Evolutionary conservation across 2,888 invertebrate species (phyloP).

Genomic region (Acleris holmiana): DNA sequence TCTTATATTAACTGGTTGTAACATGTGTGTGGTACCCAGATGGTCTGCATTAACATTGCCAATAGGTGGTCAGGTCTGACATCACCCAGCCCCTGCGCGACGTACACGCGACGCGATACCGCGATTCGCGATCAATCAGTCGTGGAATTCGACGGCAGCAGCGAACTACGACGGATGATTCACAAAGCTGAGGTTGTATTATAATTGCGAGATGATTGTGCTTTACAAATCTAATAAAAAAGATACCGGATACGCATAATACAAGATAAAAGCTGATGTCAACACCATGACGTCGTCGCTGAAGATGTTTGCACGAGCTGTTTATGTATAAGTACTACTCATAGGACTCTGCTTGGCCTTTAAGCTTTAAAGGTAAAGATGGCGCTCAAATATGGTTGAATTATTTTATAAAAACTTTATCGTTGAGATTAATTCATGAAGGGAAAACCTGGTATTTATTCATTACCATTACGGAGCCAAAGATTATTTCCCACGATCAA

Average conservation of each 20-base stretch:
- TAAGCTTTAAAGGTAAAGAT: conserved; percentile 1
- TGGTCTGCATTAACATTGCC: no score
- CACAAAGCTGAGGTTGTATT: conserved; percentile 35
- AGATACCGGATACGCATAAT: conserved; percentile 66
- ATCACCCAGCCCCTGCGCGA: not conserved
- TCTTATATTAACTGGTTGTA: no score
- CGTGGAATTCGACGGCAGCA: conserved; percentile 13
- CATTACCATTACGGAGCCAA: not conserved
- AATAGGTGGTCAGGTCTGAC: no score
- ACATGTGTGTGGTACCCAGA: no score
- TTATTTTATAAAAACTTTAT: not conserved
- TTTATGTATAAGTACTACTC: not conserved
- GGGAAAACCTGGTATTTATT: not conserved
- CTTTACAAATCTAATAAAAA: conserved; percentile 35
- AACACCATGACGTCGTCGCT: conserved; percentile 68
- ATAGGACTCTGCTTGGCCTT: not conserved
- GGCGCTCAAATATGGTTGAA: not conserved
- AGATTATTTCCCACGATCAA: conserved; percentile 13
- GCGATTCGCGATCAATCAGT: not conserved
- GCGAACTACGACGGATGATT: conserved; percentile 30
- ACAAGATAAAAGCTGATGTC: conserved; percentile 67
- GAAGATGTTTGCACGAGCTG: conserved; percentile 15
- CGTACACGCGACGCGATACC: not conserved
- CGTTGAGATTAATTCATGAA: not conserved
- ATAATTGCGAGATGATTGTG: conserved; percentile 36